Evolutionary conservation across 1,140 invertebrate genomes (phyloP).

Genomic region (Danaus plexippus): DNA sequence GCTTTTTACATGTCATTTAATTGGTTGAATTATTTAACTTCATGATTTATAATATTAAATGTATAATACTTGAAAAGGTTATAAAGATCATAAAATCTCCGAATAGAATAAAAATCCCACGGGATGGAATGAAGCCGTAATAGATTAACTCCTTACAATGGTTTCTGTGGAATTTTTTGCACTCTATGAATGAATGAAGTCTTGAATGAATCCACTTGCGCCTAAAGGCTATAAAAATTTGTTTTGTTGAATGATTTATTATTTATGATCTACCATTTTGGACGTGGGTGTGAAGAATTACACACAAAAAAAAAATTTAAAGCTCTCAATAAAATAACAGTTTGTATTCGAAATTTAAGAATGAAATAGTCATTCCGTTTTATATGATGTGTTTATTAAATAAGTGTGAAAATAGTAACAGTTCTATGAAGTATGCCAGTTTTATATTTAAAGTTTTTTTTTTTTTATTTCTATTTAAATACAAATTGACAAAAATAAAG

Average conservation of each 20-base stretch:
- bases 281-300: conserved; percentile 17
- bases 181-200: conserved; percentile 37
- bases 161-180: conserved; percentile 37
- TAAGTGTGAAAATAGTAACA: no score
- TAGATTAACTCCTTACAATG: conserved; percentile 50
- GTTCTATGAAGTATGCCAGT: no score
- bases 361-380: no score
- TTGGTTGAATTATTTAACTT: not conserved
- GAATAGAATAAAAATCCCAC: conserved; percentile 46
- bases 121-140: conserved; percentile 54
- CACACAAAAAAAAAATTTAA: no score
- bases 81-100: conserved; percentile 11
- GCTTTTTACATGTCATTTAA: not conserved
- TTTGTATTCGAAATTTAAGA: no score
- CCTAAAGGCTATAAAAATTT: conserved; percentile 53
- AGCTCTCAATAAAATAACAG: no score
- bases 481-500: no score
- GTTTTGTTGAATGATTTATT: conserved; percentile 53
- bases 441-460: no score
- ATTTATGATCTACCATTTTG: conserved; percentile 45
- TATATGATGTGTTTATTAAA: no score
- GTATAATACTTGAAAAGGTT: conserved; percentile 12
- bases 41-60: not conserved
- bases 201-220: conserved; percentile 49
- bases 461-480: no score